Evolutionary conservation across 1,140 invertebrate genomes (phyloP).

Genomic region (Pygmarrhopalites habei): DNA sequence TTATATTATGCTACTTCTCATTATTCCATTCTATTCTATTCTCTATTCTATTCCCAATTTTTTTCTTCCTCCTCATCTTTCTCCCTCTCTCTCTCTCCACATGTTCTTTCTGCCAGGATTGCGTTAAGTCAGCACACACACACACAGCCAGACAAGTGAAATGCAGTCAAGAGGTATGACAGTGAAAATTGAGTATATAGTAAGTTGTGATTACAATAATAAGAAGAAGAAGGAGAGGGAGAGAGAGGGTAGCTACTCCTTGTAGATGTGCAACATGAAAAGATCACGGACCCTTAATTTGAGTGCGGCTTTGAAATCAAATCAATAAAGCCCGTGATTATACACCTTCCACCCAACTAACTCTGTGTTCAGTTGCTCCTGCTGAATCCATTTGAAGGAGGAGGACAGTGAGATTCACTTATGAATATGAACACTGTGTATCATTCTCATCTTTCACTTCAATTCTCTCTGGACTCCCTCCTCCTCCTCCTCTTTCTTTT

Average conservation of each 20-base stretch:
- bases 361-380: too few species aligned
- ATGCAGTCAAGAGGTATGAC: neutral
- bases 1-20: neutral
- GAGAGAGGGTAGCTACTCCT: constrained; percentile 1
- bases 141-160: neutral
- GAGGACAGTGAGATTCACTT: too few species aligned
- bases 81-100: neutral
- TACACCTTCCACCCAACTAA: too few species aligned
- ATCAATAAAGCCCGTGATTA: constrained; percentile 25
- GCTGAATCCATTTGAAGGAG: neutral
- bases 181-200: too few species aligned
- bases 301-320: constrained; percentile 29
- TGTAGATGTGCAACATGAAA: constrained; percentile 1
- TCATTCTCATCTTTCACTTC: too few species aligned
- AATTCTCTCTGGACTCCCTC: too few species aligned
- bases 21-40: neutral
- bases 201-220: too few species aligned
- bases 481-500: too few species aligned
- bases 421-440: too few species aligned
- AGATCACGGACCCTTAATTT: constrained; percentile 27
- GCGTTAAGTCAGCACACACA: neutral
- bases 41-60: neutral
- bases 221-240: too few species aligned
- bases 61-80: neutral
- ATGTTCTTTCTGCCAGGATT: neutral